phyloP scores from a whole-genome alignment of 2,888 invertebrate species.

The Zaprionus obscuricornis region DNA sequence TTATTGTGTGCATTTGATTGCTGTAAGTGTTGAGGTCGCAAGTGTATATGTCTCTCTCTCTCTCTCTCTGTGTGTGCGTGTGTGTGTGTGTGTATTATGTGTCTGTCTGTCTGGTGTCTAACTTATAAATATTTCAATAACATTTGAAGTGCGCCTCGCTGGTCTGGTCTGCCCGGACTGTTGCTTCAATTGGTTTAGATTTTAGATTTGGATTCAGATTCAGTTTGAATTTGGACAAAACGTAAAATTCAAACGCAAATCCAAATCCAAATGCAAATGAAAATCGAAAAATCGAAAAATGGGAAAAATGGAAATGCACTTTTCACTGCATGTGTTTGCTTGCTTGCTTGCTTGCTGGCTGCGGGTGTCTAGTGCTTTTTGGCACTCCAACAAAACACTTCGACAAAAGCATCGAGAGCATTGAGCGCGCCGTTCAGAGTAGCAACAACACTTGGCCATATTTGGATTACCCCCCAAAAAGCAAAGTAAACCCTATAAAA shows the following conservation, averaged over 20 bases:
- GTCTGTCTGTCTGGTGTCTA: conserved; percentile 59
- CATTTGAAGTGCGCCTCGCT: conserved; percentile 68
- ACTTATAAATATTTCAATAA: conserved; percentile 79
- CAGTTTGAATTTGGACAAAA: conserved; percentile 12
- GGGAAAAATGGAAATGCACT: conserved; percentile 78
- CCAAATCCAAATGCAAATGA: background rate
- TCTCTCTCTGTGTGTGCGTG: background rate
- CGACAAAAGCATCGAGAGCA: too few relatives aligned
- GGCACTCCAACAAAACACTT: conserved; percentile 57
- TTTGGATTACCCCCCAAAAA: too few relatives aligned
- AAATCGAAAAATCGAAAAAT: conserved; percentile 12
- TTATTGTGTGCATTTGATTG: conserved; percentile 78
- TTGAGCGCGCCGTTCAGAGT: background rate
- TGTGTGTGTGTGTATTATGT: conserved; percentile 12
- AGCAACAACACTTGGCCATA: conserved; percentile 4
- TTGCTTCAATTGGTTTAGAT: conserved; percentile 30
- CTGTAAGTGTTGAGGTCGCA: conserved; percentile 69
- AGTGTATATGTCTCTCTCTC: conserved; percentile 8
- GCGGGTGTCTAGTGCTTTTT: conserved; percentile 70
- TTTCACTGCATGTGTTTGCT: too few relatives aligned
- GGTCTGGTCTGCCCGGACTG: conserved; percentile 23
- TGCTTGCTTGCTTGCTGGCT: conserved; percentile 61
- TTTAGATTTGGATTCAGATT: background rate
- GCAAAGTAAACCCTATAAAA: too few relatives aligned
- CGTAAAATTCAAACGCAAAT: background rate